Evolutionary conservation across 2,888 invertebrate species (phyloP).

Genomic region (Caradrina kadenii): DNA sequence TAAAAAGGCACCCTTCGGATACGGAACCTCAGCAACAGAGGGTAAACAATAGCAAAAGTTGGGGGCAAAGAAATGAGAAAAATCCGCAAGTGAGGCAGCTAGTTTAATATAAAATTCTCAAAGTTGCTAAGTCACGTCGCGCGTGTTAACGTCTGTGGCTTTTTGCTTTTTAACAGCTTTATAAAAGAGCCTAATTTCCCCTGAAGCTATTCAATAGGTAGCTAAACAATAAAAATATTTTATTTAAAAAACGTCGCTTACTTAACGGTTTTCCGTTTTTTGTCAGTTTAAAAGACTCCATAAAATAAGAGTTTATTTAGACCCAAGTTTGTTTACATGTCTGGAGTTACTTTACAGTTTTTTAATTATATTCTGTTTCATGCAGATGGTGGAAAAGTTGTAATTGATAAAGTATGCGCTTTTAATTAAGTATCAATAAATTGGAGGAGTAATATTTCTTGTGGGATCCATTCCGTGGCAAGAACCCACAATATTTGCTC

Average conservation of each 20-base stretch:
- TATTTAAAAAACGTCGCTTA: slow-evolving; percentile 24
- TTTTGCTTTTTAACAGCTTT: slow-evolving; percentile 66
- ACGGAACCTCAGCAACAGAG: slow-evolving; percentile 26
- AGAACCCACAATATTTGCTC: neutral
- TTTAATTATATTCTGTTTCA: slow-evolving; percentile 31
- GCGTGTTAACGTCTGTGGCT: slow-evolving; percentile 46
- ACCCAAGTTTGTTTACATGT: slow-evolving; percentile 35
- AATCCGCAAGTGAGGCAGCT: slow-evolving; percentile 34
- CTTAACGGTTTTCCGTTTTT: slow-evolving; percentile 32
- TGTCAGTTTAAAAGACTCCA: slow-evolving; percentile 37
- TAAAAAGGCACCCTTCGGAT: too few relatives aligned
- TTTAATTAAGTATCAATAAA: neutral
- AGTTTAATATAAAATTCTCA: slow-evolving; percentile 67
- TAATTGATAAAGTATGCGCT: slow-evolving; percentile 13
- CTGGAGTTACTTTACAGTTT: slow-evolving; percentile 26
- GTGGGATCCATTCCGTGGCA: neutral
- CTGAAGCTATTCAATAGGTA: slow-evolving; percentile 36
- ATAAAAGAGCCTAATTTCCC: slow-evolving; percentile 73
- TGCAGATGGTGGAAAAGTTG: neutral
- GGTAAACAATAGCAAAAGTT: slow-evolving; percentile 56
- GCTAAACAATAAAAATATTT: slow-evolving; percentile 52
- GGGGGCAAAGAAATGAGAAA: slow-evolving; percentile 51
- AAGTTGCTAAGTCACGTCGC: slow-evolving; percentile 74
- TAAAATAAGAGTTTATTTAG: slow-evolving; percentile 31
- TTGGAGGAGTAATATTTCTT: neutral